A percentile compares a stretch with the other conserved stretches of the same genome.
Conservation (phyloP, 2,113 vertebrate species). For the Dicerorhinus sumatrensis region DNA sequence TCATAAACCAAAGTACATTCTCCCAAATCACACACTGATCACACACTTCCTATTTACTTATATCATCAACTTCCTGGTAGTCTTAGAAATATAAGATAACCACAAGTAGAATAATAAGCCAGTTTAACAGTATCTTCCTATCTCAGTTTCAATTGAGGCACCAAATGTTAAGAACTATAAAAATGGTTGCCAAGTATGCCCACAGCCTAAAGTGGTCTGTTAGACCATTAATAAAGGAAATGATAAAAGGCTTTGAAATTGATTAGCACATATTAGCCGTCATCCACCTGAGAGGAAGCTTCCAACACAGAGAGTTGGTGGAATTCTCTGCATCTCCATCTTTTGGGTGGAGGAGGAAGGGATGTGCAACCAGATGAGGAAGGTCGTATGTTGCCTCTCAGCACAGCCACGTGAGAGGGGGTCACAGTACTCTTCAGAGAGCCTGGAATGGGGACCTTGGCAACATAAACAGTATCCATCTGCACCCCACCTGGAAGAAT, state of each 20-base stretch:
- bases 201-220: accelerated
- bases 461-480: not conserved
- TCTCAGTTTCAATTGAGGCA: not conserved
- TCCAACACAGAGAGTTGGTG: not conserved
- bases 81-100: not conserved
- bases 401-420: accelerated
- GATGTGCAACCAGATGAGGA: accelerated
- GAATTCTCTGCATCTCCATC: not conserved
- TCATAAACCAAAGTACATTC: not conserved
- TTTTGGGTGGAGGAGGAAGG: not conserved
- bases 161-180: accelerated
- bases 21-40: not conserved
- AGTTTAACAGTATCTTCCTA: not conserved
- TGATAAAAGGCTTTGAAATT: not conserved
- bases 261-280: too few relatives aligned
- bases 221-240: accelerated
- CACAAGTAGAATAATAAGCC: not conserved
- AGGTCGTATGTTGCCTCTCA: too few relatives aligned
- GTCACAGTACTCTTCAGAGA: too few relatives aligned
- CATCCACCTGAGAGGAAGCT: accelerated
- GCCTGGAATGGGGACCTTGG: accelerated
- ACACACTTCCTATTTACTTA: accelerated
- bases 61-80: not conserved
- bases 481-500: too few relatives aligned
- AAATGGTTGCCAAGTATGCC: accelerated